Evolutionary conservation across 2,113 vertebrate genomes (phyloP).

Genomic region (Ondatra zibethicus): DNA sequence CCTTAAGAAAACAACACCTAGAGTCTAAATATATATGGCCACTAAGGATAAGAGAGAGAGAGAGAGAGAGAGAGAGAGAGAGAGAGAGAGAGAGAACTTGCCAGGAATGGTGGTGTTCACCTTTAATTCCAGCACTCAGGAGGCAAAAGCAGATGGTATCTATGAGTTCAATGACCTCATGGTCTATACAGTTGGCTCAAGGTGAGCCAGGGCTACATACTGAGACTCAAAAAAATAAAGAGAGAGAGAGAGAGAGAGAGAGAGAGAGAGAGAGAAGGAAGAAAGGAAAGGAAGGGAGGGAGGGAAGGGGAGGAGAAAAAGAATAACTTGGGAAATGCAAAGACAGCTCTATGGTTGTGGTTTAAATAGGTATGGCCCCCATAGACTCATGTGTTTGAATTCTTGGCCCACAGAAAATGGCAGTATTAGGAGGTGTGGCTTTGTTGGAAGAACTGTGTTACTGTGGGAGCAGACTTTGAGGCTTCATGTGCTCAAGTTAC

Average conservation of each 20-base stretch:
- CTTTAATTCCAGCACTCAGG: neutral
- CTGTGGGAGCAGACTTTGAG: no score
- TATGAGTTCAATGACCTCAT: neutral
- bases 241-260: no score
- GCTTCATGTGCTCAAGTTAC: no score
- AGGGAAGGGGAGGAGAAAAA: neutral
- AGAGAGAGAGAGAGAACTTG: no score
- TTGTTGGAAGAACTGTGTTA: no score
- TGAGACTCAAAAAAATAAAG: no score
- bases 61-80: no score
- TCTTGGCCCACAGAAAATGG: no score
- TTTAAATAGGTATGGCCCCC: no score
- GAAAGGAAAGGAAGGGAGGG: fast-evolving
- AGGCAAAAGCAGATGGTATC: no score
- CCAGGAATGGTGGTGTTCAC: neutral
- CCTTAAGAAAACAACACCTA: neutral
- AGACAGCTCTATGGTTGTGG: neutral
- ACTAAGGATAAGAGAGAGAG: neutral
- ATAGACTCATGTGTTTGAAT: no score
- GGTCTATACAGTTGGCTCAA: neutral
- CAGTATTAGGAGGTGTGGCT: no score
- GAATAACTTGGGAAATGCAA: neutral
- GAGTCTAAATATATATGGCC: neutral
- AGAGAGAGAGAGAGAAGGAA: neutral
- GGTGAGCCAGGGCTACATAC: neutral